Evolutionary conservation across 2,888 invertebrate species (phyloP), one percentile per base, ranked within the genome.

Genomic region (Caenorhabditis sp.): DNA sequence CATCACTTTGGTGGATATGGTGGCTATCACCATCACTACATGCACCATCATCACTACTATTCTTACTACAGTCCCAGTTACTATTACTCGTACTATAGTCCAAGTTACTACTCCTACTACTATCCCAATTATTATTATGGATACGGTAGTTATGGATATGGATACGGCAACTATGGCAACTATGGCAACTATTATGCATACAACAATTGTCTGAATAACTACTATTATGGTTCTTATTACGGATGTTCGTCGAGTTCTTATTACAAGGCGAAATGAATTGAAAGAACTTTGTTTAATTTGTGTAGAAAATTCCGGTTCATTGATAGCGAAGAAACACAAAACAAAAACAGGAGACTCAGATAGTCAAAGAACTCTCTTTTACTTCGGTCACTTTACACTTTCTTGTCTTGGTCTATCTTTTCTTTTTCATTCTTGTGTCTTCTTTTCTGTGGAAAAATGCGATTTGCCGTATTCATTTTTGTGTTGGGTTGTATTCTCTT

Each of bases 91-190:
- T 47, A 5, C 24, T 54, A 54, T 54, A 12, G 28, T 31, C 47
- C n/a, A 6, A 12, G 28, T n/a, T 49, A 63, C 47, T 63, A 44
- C n/a, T 63, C 63, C 1, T 63, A 24, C 12, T 63, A 44, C n/a
- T 63, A 63, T 28, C 47, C 44, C 22, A n/a, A n/a, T 28, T n/a
- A 47, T 0, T 63, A 64, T 14, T 64, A 64, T 47, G 64, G 64
- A 19, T 58, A 58, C n/a, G 19, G 35, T 35, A 35, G 19, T 8
- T 58, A 58, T 35, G 58, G 58, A 5, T 58, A 58, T n/a, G 31
- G 31, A 16, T 58, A 58, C 6, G n/a, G 31, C 1, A 58, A 58
- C n/a, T 58, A 31, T 58, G 58, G 58, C 31, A 35, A 58, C 8
- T n/a, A 59, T 12, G 22, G 22, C 10, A 22, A 38, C 22, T 19